These are phyloP conservation scores for Eremobia ochroleuca DNA, from an alignment of 2,888 invertebrate species.

Conservation along the genomic window DNA sequence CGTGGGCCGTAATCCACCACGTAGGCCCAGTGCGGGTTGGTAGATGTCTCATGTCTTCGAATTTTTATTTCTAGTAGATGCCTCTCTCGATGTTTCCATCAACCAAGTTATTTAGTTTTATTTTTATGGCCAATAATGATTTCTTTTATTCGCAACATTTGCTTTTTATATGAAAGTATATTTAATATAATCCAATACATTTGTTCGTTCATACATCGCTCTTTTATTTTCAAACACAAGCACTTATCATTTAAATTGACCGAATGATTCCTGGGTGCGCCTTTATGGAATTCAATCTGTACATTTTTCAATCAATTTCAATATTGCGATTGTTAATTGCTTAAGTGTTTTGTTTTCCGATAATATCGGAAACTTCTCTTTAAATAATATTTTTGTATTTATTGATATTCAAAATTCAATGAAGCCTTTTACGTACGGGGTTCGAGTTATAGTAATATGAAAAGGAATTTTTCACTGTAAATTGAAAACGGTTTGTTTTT, in stretches of 20 bases:
- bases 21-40: too few relatives aligned
- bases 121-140: not conserved
- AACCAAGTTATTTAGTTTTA: constrained; percentile 7
- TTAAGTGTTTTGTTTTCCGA: constrained; percentile 18
- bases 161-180: not conserved
- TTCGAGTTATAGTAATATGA: not conserved
- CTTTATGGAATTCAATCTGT: constrained; percentile 43
- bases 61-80: not conserved
- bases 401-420: constrained; percentile 22
- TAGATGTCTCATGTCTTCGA: not conserved
- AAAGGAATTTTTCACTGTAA: not conserved
- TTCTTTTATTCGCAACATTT: not conserved
- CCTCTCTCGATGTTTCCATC: not conserved
- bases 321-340: constrained; percentile 31
- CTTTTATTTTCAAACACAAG: constrained; percentile 9
- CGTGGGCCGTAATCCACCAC: too few relatives aligned
- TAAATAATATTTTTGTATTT: not conserved
- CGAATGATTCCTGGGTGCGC: constrained; percentile 33
- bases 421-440: not conserved
- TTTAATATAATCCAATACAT: constrained; percentile 5
- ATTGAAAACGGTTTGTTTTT: not conserved
- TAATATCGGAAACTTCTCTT: not conserved
- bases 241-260: constrained; percentile 15
- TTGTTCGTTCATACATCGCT: not conserved
- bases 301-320: constrained; percentile 56